Evolutionary conservation across 1,140 invertebrate genomes (phyloP), one percentile per base, ranked within the genome.

Genomic region (Ephestia elutella): DNA sequence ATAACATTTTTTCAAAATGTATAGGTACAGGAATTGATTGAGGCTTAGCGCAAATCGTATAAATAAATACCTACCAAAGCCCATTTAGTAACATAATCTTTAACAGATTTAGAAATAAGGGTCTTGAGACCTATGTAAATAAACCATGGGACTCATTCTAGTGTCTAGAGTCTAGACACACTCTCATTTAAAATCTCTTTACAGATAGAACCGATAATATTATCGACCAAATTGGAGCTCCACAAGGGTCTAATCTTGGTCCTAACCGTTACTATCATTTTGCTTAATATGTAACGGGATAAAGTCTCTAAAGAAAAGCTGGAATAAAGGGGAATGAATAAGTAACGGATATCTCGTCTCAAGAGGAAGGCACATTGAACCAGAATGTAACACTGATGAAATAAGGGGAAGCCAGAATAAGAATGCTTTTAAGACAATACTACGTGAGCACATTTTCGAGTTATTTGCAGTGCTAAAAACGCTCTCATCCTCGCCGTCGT

Each of bases 341-440:
- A 53, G 50, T 53, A 53, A 53, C 1, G 21, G 50, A 53, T 53
- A 53, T 53, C 38, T 44, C 38, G 13, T 53, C 50, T 53, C 50
- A 10, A 25, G 50, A 53, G 50, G 50, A 53, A 20, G 20, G 50
- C 50, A 25, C 50, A 53, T 53, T 53, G 50, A 53, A 25, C 18
- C 50, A 53, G 21, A 53, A 53, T 53, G 50, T 53, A 21, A 53
- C 21, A 50, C 54, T 50, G 59, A 60, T 51, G 59, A 60, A 56
- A 56, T 60, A 48, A 60, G 7, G 59, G 59, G 21, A 56, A 56
- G 48, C 44, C 54, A 30, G 59, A 56, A 56, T 60, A 56, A 60
- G 54, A 60, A 50, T 38, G 59, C 54, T 60, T 60, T 60, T 60
- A 51, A 60, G 59, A 60, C 54, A 60, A 56, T 56, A 54, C 59